Percentiles rank a stretch among this genome's conserved stretches.
These are phyloP conservation scores for Pterobdella sp. DNA, from an alignment of 2,888 invertebrate genomes.

Conservation along the genomic window DNA sequence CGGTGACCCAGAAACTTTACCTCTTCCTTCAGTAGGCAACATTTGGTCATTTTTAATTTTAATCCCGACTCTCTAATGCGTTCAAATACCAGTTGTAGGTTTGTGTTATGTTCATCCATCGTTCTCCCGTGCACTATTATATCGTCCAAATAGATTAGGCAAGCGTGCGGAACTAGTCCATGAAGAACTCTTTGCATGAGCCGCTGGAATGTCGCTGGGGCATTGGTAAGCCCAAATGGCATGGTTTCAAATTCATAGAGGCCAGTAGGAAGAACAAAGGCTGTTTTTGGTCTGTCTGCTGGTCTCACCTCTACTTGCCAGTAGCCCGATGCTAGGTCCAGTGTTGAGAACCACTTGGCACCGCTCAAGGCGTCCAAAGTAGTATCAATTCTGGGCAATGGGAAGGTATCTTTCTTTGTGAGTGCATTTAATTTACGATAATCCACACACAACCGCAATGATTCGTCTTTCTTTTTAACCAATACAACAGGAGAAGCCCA, in stretches of 20 bases:
- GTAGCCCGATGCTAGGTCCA: slow-evolving; percentile 38
- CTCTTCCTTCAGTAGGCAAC: slow-evolving; percentile 26
- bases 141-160: slow-evolving; percentile 31
- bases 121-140: slow-evolving; percentile 27
- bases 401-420: slow-evolving; percentile 34
- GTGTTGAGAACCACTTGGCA: slow-evolving; percentile 33
- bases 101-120: slow-evolving; percentile 12
- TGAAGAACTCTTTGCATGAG: slow-evolving; percentile 23
- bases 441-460: slow-evolving; percentile 34
- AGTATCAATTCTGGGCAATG: background rate
- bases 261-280: slow-evolving; percentile 27
- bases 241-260: slow-evolving; percentile 26
- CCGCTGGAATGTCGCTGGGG: slow-evolving; percentile 28
- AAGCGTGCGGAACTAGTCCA: background rate
- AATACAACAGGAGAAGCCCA: slow-evolving; percentile 31
- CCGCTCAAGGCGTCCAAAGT: slow-evolving; percentile 36
- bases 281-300: slow-evolving; percentile 27
- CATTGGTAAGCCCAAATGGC: slow-evolving; percentile 23
- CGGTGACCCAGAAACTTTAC: slow-evolving; percentile 29
- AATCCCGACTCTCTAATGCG: background rate
- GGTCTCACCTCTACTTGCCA: slow-evolving; percentile 38
- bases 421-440: slow-evolving; percentile 35
- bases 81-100: slow-evolving; percentile 6
- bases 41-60: slow-evolving; percentile 25
- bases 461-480: slow-evolving; percentile 33